These are phyloP conservation scores for Strigops habroptila DNA, from an alignment of 2,113 vertebrate genomes.

Conservation along the genomic window DNA sequence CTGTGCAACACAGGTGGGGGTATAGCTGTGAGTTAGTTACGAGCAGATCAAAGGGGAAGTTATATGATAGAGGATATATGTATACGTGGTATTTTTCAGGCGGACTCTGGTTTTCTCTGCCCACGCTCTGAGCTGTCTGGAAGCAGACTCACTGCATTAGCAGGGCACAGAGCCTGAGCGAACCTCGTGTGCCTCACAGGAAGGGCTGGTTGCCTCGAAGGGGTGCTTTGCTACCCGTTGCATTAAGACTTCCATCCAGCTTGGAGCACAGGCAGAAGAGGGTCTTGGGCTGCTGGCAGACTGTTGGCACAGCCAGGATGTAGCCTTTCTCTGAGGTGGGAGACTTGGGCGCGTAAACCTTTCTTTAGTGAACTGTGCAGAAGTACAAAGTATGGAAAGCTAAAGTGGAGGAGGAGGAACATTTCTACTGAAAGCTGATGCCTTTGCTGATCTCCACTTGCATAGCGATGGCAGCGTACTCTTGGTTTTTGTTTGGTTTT, in stretches of 20 bases:
- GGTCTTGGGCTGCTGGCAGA: not conserved
- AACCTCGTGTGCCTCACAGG: rapidly evolving
- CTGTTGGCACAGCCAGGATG: not conserved
- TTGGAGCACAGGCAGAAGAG: not conserved
- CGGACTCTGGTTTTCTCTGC: not conserved
- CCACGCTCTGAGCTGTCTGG: not conserved
- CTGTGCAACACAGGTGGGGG: not conserved
- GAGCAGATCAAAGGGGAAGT: not conserved
- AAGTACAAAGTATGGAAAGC: not conserved
- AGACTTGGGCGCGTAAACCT: not conserved
- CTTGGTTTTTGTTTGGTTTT: not conserved
- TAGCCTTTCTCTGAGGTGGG: not conserved
- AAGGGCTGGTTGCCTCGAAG: not conserved
- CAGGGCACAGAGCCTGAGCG: rapidly evolving
- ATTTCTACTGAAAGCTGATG: not conserved
- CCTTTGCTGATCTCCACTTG: not conserved
- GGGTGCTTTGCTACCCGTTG: not conserved
- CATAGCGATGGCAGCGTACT: not conserved
- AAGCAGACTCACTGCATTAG: not conserved
- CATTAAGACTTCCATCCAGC: not conserved
- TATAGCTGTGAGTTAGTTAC: not conserved
- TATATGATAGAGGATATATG: not conserved
- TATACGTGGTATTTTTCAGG: not conserved
- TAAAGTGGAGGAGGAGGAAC: not conserved
- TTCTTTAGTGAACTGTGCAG: not conserved